Conservation (phyloP, 2,888 invertebrate species). For the Crioceris asparagi region DNA sequence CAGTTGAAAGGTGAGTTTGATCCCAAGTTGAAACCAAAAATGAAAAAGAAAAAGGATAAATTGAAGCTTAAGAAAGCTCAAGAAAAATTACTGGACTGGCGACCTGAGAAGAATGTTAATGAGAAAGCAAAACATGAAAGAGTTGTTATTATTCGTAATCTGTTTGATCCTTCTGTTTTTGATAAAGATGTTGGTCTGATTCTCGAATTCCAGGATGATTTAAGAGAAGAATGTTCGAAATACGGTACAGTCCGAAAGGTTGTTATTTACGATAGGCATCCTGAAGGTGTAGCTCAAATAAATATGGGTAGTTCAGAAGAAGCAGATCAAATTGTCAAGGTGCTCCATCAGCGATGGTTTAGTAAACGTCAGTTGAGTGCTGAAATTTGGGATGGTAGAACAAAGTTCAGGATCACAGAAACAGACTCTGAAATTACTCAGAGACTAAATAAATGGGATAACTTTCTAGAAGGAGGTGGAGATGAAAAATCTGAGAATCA, state of each 20-base stretch:
- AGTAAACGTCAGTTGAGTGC: conserved; percentile 77
- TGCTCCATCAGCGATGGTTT: conserved; percentile 86
- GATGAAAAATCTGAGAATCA: conserved; percentile 5
- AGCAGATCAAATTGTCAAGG: conserved; percentile 79
- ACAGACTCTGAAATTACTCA: conserved; percentile 77
- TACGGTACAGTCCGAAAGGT: conserved; percentile 90
- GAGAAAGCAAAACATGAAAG: conserved; percentile 82
- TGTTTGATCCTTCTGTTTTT: conserved; percentile 83
- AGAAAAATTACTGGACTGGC: conserved; percentile 93
- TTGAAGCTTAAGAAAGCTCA: conserved; percentile 87
- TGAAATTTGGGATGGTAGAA: conserved; percentile 90
- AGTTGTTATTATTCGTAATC: conserved; percentile 85
- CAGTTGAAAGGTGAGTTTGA: conserved; percentile 90
- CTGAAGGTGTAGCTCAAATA: conserved; percentile 89
- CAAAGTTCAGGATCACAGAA: conserved; percentile 76
- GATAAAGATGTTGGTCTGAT: conserved; percentile 81
- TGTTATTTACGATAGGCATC: conserved; percentile 81
- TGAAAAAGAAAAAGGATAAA: conserved; percentile 78
- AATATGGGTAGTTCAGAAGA: conserved; percentile 83
- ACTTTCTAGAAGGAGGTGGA: conserved; percentile 58
- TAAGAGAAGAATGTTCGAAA: conserved; percentile 80
- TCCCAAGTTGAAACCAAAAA: conserved; percentile 83
- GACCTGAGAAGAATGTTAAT: conserved; percentile 82
- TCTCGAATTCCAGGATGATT: conserved; percentile 82
- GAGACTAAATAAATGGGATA: conserved; percentile 79